Conservation (phyloP, 2,797 vertebrate species). For the Corythornis leucogaster region DNA sequence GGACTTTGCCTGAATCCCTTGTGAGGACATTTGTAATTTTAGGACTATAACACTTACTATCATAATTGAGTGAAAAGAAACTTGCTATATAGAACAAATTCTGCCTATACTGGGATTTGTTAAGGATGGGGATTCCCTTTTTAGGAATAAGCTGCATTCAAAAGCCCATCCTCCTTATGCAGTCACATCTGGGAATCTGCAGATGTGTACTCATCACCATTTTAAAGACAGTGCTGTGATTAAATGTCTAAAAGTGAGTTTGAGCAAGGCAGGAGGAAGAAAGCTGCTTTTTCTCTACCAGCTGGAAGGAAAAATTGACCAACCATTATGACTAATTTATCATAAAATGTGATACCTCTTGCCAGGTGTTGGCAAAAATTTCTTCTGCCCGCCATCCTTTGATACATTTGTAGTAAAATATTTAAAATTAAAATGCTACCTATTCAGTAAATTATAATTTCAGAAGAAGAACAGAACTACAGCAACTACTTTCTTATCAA, state of each 20-base stretch:
- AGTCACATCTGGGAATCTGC: neutral
- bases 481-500: constrained; percentile 33
- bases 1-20: neutral
- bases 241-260: neutral
- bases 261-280: neutral
- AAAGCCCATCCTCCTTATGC: neutral
- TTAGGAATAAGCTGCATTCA: neutral
- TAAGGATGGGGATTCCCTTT: neutral
- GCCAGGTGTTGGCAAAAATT: neutral
- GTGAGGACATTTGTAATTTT: neutral
- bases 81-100: neutral
- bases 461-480: constrained; percentile 21
- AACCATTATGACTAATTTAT: neutral
- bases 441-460: constrained; percentile 26
- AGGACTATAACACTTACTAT: neutral
- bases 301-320: neutral
- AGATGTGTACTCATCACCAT: neutral
- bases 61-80: neutral
- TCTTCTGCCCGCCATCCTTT: neutral
- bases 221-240: neutral
- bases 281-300: neutral
- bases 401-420: constrained; percentile 13
- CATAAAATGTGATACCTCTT: neutral
- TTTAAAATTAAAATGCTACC: constrained; percentile 18
- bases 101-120: neutral